Evolutionary conservation across 1,140 invertebrate genomes (phyloP).

Genomic region (Achroia grisella): DNA sequence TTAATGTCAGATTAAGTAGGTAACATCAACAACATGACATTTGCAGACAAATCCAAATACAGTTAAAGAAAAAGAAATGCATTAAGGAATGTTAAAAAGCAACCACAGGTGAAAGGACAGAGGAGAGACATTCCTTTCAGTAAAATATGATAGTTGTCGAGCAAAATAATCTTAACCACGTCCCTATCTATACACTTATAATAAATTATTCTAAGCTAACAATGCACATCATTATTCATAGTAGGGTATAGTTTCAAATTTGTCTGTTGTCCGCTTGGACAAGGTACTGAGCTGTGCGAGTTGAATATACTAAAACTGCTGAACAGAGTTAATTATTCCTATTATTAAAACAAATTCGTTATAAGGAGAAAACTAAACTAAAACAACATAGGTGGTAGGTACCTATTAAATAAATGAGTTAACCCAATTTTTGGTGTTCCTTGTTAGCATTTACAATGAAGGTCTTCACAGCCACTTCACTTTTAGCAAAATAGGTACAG

Average conservation of each 20-base stretch:
- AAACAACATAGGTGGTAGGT: conserved; percentile 24
- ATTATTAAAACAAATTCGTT: conserved; percentile 31
- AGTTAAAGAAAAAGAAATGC: conserved; percentile 40
- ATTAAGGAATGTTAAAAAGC: conserved; percentile 53
- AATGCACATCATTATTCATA: conserved; percentile 53
- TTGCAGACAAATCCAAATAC: conserved; percentile 15
- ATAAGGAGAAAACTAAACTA: conserved; percentile 36
- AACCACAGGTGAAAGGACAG: conserved; percentile 47
- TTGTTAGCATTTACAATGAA: conserved; percentile 38
- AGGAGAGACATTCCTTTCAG: conserved; percentile 24
- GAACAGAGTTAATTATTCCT: conserved; percentile 28
- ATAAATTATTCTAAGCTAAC: conserved; percentile 70
- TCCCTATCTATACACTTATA: conserved; percentile 63
- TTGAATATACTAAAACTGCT: conserved; percentile 22
- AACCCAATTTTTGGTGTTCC: conserved; percentile 52
- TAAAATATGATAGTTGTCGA: conserved; percentile 15
- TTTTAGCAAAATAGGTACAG: conserved; percentile 27
- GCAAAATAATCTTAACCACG: conserved; percentile 40
- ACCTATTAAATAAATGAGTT: conserved; percentile 30
- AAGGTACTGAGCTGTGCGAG: conserved; percentile 65
- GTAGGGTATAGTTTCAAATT: conserved; percentile 46
- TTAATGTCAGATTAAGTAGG: conserved; percentile 23
- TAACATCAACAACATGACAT: conserved; percentile 4
- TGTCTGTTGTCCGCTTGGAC: conserved; percentile 56
- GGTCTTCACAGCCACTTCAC: conserved; percentile 62